Percentiles rank a stretch among this genome's conserved stretches.
Evolutionary conservation across 2,888 invertebrate species (phyloP).

Genomic region (Eristalis arbustorum): DNA sequence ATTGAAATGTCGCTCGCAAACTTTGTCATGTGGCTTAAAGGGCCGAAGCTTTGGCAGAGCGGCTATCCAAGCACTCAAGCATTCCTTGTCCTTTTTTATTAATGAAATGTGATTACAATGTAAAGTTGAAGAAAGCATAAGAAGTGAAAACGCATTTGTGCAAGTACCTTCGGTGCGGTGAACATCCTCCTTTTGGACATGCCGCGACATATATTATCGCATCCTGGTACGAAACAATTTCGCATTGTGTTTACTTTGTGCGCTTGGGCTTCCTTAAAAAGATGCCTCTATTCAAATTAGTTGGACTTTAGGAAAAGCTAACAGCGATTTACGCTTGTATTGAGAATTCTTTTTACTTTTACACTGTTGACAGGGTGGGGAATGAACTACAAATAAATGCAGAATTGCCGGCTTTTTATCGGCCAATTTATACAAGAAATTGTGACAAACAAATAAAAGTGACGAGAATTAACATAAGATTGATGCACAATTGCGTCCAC

Average conservation of each 20-base stretch:
- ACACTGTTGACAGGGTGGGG: too few species aligned
- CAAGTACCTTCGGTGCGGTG: constrained; percentile 72
- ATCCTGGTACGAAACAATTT: constrained; percentile 74
- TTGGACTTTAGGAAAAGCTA: neutral
- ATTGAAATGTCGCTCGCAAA: constrained; percentile 74
- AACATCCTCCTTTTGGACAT: constrained; percentile 73
- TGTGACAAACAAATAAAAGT: too few species aligned
- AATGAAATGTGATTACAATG: neutral
- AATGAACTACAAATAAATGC: too few species aligned
- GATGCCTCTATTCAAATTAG: neutral
- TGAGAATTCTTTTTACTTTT: too few species aligned
- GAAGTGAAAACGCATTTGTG: neutral
- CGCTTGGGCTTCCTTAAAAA: neutral
- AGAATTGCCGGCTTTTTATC: too few species aligned
- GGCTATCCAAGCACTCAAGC: constrained; percentile 72
- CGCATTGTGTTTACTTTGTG: constrained; percentile 69
- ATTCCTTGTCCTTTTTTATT: constrained; percentile 66
- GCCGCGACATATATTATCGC: constrained; percentile 72
- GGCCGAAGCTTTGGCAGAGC: constrained; percentile 72
- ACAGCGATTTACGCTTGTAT: neutral
- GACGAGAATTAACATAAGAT: too few species aligned
- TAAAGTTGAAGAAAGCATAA: neutral
- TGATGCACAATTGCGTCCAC: too few species aligned
- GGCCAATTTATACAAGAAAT: too few species aligned
- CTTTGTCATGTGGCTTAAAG: constrained; percentile 72